Percentiles rank a stretch among this genome's conserved stretches.
Conservation (phyloP, 2,888 invertebrate species). For the Ernsta delagoae region DNA sequence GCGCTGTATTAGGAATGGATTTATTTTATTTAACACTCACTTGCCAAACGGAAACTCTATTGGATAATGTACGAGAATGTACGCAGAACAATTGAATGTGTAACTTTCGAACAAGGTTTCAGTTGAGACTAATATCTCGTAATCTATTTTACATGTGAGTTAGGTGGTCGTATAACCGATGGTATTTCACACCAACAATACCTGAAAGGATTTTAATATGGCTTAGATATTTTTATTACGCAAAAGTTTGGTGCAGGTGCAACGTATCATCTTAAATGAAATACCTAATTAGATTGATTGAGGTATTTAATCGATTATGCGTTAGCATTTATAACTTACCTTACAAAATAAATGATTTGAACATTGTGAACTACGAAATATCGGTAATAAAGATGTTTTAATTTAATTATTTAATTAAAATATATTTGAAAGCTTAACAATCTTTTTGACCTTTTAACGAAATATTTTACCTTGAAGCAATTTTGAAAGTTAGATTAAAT, state of each 20-base stretch:
- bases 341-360: no score
- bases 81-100: constrained; percentile 9
- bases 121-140: neutral
- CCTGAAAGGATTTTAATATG: no score
- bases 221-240: neutral
- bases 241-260: neutral
- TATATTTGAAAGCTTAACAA: no score
- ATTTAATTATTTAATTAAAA: no score
- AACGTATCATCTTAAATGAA: neutral
- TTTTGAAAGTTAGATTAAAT: neutral
- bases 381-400: no score
- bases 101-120: neutral
- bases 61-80: neutral
- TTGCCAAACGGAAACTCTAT: constrained; percentile 36
- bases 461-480: neutral
- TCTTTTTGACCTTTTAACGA: neutral
- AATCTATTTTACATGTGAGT: no score
- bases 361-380: no score
- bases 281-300: no score
- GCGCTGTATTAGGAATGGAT: constrained; percentile 31
- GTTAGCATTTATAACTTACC: no score
- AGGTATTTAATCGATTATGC: neutral
- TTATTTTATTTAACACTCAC: constrained; percentile 40
- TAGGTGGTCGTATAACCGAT: no score
- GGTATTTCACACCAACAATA: no score